Percentiles rank a stretch among this genome's conserved stretches.
Conservation (phyloP, 2,888 invertebrate genomes). For the Crossocerus cetratus region DNA sequence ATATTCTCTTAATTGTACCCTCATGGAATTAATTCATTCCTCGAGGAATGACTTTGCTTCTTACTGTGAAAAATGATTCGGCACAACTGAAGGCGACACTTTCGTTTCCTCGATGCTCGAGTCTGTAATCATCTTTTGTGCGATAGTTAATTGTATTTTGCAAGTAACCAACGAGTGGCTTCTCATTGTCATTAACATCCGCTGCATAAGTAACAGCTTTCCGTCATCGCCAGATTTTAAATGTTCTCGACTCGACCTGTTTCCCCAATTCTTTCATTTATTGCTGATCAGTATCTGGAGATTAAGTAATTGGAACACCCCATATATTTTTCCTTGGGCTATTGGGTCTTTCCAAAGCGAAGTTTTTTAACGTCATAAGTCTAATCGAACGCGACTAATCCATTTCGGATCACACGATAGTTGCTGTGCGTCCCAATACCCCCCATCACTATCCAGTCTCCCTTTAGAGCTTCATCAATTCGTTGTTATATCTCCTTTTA, state of each 20-base stretch:
- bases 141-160: slow-evolving; percentile 7
- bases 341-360: too few relatives aligned
- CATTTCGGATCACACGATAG: not conserved
- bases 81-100: not conserved
- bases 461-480: slow-evolving; percentile 33
- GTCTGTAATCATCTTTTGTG: slow-evolving; percentile 30
- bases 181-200: slow-evolving; percentile 47
- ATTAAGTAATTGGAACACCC: not conserved
- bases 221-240: not conserved
- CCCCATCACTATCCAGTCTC: slow-evolving; percentile 18
- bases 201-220: too few relatives aligned
- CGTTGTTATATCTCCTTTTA: slow-evolving; percentile 35
- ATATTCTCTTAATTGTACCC: too few relatives aligned
- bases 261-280: not conserved
- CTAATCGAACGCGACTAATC: not conserved
- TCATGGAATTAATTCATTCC: too few relatives aligned
- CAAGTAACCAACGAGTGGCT: slow-evolving; percentile 46
- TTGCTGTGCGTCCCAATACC: slow-evolving; percentile 8
- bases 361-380: too few relatives aligned
- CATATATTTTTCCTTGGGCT: too few relatives aligned
- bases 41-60: too few relatives aligned
- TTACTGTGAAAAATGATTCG: not conserved
- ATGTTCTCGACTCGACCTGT: too few relatives aligned
- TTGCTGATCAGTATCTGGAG: not conserved
- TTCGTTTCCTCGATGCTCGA: not conserved